phyloP scores from a whole-genome alignment of 64 coral and sea anemone species.

The Platygyra sinensis region DNA sequence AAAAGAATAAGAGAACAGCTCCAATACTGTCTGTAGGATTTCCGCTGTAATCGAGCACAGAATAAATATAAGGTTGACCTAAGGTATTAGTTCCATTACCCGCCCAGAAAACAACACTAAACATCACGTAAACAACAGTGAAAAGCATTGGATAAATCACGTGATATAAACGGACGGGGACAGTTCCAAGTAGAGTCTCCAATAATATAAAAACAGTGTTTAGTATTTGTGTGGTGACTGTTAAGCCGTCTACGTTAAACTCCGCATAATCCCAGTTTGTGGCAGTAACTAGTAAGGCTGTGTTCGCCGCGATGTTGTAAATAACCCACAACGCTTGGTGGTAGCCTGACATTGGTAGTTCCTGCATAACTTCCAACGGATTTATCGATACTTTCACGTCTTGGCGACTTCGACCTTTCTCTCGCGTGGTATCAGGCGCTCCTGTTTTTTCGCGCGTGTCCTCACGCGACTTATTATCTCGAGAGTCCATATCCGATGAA shows the following conservation, averaged over 20 bases:
- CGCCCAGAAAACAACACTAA: slow-evolving; percentile 76
- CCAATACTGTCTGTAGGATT: slow-evolving; percentile 31
- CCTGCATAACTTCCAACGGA: slow-evolving; percentile 36
- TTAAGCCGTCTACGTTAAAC: slow-evolving; percentile 36
- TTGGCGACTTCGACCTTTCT: neutral
- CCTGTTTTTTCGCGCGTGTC: slow-evolving; percentile 3
- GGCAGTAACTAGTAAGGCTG: slow-evolving; percentile 44
- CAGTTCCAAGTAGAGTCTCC: slow-evolving; percentile 53
- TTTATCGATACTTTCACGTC: slow-evolving; percentile 35
- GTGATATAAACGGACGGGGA: slow-evolving; percentile 73
- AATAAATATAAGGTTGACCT: slow-evolving; percentile 52
- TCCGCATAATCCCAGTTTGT: slow-evolving; percentile 36
- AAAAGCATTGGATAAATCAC: slow-evolving; percentile 77
- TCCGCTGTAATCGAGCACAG: slow-evolving; percentile 57
- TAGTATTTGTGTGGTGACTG: slow-evolving; percentile 70
- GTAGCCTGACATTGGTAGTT: slow-evolving; percentile 47
- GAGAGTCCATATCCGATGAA: slow-evolving; percentile 1
- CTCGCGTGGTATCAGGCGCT: neutral
- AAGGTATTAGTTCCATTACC: slow-evolving; percentile 9
- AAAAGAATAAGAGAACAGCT: slow-evolving; percentile 22
- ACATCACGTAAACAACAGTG: slow-evolving; percentile 60
- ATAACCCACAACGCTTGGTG: slow-evolving; percentile 77
- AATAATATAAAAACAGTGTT: slow-evolving; percentile 76
- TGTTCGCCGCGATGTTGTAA: slow-evolving; percentile 66
- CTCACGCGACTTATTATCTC: slow-evolving; percentile 20